Evolutionary conservation across 2,797 vertebrate genomes (phyloP), one percentile per base, ranked within the genome.

Genomic region (Aselliscus stoliczkanus): DNA sequence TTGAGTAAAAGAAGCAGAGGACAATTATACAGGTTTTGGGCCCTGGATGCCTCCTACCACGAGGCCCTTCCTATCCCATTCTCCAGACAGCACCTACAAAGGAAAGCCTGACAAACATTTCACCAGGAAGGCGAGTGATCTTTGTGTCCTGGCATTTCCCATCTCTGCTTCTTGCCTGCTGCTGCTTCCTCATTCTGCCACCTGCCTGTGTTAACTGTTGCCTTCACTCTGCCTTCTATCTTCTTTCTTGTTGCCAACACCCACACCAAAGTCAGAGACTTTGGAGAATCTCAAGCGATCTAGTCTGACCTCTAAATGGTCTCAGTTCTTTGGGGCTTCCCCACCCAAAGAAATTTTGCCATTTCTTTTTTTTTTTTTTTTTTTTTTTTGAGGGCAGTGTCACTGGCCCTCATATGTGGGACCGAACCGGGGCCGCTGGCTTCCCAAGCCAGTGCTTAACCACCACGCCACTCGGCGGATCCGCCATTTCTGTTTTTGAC

Each of bases 361-460:
- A 60, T 60, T 97, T 95, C 34, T 2, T 9, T 69, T 87, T 95
- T 75, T 92, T 60, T 97, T 95, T 31, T 2, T 9, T 69, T 87
- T 95, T 75, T 92, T n/a, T n/a, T n/a, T n/a, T n/a, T n/a, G n/a
- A n/a, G n/a, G n/a, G n/a, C n/a, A n/a, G n/a, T n/a, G n/a, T n/a
- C n/a, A n/a, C n/a, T n/a, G n/a, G n/a, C n/a, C n/a, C n/a, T n/a
- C n/a, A n/a, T n/a, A n/a, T n/a, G n/a, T n/a, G n/a, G n/a, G n/a
- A n/a, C n/a, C n/a, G n/a, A n/a, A n/a, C n/a, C n/a, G n/a, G n/a
- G n/a, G n/a, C n/a, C n/a, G n/a, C n/a, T n/a, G n/a, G n/a, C n/a
- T n/a, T n/a, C n/a, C n/a, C n/a, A n/a, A n/a, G n/a, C n/a, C n/a
- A n/a, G n/a, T n/a, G n/a, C n/a, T n/a, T n/a, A n/a, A n/a, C n/a